Evolutionary conservation across 2,113 vertebrate species (phyloP), one percentile per base, ranked within the genome.

Genomic region (Apodemus sylvaticus): DNA sequence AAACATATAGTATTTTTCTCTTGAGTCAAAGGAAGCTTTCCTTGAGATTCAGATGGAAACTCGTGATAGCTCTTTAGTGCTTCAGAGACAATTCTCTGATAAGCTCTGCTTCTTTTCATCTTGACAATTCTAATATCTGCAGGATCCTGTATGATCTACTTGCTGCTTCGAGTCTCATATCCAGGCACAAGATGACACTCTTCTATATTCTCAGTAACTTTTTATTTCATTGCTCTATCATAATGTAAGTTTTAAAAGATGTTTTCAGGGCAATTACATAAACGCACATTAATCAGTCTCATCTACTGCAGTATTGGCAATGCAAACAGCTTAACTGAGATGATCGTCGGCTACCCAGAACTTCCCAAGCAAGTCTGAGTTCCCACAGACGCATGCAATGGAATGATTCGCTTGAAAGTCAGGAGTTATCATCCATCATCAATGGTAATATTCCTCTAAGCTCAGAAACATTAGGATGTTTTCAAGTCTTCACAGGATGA

Each of bases 241-340:
- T 64, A 68, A 86, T 55, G 7, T 58, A 58, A 92, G 85, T 79
- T 95, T 93, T 48, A 29, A 58, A 96, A 89, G 66, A 71, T 85
- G 88, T 94, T 95, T 96, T 94, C 76, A 91, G 51, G 66, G 73
- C 22, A 91, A 68, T 70, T 96, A 93, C 62, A n/a, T 70, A 89
- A 79, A 51, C 7, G 86, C 7, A 70, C 71, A 90, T 94, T 94
- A 96, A 94, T 86, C 86, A 89, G 89, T 70, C 77, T n/a, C 62
- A 94, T 82, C 16, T 16, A 48, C 31, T 92, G 91, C 71, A n/a
- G 19, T 85, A 24, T 70, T 66, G 70, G 48, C 64, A 60, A 55
- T 64, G 73, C 66, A 94, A 95, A 96, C 51, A 79, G 88, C 31
- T 91, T 77, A 77, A 89, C 22, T 95, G 81, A 92, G 79, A 70